These are phyloP conservation scores for Carassius auratus DNA, from an alignment of 2,113 vertebrate genomes.

Conservation along the genomic window DNA sequence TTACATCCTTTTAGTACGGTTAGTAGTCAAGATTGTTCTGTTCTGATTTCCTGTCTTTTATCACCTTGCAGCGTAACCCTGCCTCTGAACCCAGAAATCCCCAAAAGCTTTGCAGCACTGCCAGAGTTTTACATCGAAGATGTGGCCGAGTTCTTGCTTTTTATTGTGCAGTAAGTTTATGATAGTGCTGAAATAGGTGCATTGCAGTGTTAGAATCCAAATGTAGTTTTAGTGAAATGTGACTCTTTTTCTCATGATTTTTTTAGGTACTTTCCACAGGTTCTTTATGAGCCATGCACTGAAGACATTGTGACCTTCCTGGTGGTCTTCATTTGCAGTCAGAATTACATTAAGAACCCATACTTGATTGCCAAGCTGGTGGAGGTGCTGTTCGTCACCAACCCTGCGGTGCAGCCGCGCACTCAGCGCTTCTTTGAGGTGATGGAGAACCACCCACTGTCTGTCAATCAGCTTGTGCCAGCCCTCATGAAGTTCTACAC, in stretches of 20 bases:
- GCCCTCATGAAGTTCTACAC: slow-evolving; percentile 99
- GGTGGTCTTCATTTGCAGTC: slow-evolving; percentile 97
- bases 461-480: slow-evolving; percentile 91
- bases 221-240: neutral
- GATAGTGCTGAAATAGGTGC: too few relatives aligned
- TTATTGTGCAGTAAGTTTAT: slow-evolving; percentile 95
- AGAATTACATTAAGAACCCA: slow-evolving; percentile 98
- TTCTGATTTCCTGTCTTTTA: slow-evolving; percentile 39
- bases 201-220: neutral
- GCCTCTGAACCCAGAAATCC: slow-evolving; percentile 92
- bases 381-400: slow-evolving; percentile 98
- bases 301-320: slow-evolving; percentile 97
- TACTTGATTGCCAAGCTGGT: slow-evolving; percentile 98
- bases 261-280: slow-evolving; percentile 94
- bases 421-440: slow-evolving; percentile 98
- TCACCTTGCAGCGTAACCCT: slow-evolving; percentile 80
- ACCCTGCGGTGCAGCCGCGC: slow-evolving; percentile 94
- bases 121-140: slow-evolving; percentile 99
- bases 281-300: slow-evolving; percentile 97
- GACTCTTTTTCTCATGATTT: neutral
- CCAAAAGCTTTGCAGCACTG: slow-evolving; percentile 95
- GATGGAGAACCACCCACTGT: slow-evolving; percentile 96
- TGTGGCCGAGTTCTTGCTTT: slow-evolving; percentile 99
- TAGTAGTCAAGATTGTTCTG: neutral
- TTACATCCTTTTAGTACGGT: neutral